phyloP scores from a whole-genome alignment of 2,797 vertebrate genomes.

The Pseudomugil gertrudae region DNA sequence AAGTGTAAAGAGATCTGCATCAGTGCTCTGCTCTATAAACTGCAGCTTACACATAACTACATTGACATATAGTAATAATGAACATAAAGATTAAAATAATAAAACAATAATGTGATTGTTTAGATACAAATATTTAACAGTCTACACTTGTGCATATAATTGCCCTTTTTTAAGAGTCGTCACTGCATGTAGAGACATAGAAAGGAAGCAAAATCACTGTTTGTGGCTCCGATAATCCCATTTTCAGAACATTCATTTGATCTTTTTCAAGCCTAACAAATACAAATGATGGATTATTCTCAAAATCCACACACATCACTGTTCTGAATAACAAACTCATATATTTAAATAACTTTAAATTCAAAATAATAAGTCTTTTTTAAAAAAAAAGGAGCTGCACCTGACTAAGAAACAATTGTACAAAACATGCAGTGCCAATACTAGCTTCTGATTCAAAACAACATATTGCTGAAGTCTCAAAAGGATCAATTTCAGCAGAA shows the following conservation, averaged over 20 bases:
- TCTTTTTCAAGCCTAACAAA: slow-evolving; percentile 7
- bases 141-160: slow-evolving; percentile 67
- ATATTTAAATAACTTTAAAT: slow-evolving; percentile 39
- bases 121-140: slow-evolving; percentile 69
- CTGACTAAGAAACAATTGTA: slow-evolving; percentile 63
- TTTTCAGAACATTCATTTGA: slow-evolving; percentile 11
- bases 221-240: slow-evolving; percentile 10
- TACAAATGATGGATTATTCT: slow-evolving; percentile 30
- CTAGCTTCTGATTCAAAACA: slow-evolving; percentile 55
- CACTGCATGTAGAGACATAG: slow-evolving; percentile 22
- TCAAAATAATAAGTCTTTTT: slow-evolving; percentile 30
- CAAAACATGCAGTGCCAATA: slow-evolving; percentile 73
- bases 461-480: slow-evolving; percentile 42
- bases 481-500: slow-evolving; percentile 45
- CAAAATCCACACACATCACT: slow-evolving; percentile 30
- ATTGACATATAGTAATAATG: slow-evolving; percentile 34
- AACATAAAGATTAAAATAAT: slow-evolving; percentile 18
- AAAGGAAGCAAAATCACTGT: slow-evolving; percentile 19
- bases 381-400: slow-evolving; percentile 16
- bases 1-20: slow-evolving; percentile 20
- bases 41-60: slow-evolving; percentile 34
- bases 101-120: slow-evolving; percentile 23
- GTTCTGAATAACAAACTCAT: slow-evolving; percentile 34
- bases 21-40: slow-evolving; percentile 41
- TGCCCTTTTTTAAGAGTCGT: slow-evolving; percentile 48